Conservation (phyloP, 2,797 vertebrate species). For the Gadopsis bispinosus region DNA sequence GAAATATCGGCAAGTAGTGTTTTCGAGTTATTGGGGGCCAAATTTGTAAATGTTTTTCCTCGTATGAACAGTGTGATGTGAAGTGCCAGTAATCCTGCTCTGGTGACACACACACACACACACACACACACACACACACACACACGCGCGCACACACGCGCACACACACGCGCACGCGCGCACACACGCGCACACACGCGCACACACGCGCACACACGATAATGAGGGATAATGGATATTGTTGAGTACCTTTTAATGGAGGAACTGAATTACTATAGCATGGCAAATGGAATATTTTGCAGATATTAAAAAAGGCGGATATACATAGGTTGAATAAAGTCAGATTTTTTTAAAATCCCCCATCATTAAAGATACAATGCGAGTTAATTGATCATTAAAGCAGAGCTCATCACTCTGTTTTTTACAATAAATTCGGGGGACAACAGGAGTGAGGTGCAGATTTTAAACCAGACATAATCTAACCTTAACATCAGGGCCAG, state of each 20-base stretch:
- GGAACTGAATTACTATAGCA: neutral
- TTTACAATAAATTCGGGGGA: too few relatives aligned
- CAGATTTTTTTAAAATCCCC: neutral
- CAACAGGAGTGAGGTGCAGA: neutral
- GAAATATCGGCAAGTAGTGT: neutral
- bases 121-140: too few relatives aligned
- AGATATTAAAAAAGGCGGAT: neutral
- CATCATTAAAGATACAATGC: neutral
- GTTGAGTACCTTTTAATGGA: neutral
- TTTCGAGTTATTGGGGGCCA: neutral
- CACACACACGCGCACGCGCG: too few relatives aligned
- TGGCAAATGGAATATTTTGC: neutral
- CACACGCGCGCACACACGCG: neutral
- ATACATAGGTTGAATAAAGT: neutral
- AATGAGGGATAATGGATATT: constrained; percentile 12
- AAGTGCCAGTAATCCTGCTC: neutral
- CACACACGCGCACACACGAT: neutral
- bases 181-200: too few relatives aligned
- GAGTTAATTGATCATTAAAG: neutral
- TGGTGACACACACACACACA: neutral
- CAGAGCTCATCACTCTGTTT: too few relatives aligned
- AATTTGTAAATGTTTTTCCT: too few relatives aligned
- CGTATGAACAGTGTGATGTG: neutral
- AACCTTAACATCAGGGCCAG: neutral
- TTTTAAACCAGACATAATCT: neutral